A percentile compares a stretch with the other conserved stretches of the same genome.
Evolutionary conservation across 2,888 invertebrate species (phyloP).

Genomic region (Oligia strigilis): DNA sequence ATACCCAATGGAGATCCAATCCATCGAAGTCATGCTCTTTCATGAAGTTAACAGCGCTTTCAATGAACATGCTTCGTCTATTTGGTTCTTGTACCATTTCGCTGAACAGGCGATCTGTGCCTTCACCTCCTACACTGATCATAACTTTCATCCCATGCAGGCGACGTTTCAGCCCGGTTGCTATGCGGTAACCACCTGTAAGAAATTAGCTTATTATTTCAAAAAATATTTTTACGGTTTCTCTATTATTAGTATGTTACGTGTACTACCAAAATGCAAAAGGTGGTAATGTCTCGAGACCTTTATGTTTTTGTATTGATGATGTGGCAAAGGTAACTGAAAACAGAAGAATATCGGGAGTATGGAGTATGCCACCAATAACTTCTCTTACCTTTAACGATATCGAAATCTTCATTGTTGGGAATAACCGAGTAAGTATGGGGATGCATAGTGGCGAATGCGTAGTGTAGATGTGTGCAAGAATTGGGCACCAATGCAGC

Average conservation of each 20-base stretch:
- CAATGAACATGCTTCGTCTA: constrained; percentile 91
- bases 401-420: constrained; percentile 93
- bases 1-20: constrained; percentile 95
- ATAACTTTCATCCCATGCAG: constrained; percentile 93
- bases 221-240: background rate
- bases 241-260: background rate
- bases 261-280: background rate
- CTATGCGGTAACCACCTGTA: constrained; percentile 93
- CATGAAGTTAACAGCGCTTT: constrained; percentile 92
- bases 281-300: background rate
- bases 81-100: constrained; percentile 91
- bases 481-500: constrained; percentile 92
- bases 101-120: constrained; percentile 91
- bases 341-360: background rate
- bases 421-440: constrained; percentile 91
- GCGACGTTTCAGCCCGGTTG: constrained; percentile 92
- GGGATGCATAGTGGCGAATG: constrained; percentile 93
- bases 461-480: constrained; percentile 94
- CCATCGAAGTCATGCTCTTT: constrained; percentile 94
- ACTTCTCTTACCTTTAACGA: constrained; percentile 91
- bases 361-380: background rate
- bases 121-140: constrained; percentile 94
- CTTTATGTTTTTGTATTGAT: background rate
- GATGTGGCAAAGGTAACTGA: background rate
- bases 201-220: background rate